These are phyloP conservation scores for Latrodectus geometricus DNA, from an alignment of 1,140 invertebrate genomes.

Conservation along the genomic window DNA sequence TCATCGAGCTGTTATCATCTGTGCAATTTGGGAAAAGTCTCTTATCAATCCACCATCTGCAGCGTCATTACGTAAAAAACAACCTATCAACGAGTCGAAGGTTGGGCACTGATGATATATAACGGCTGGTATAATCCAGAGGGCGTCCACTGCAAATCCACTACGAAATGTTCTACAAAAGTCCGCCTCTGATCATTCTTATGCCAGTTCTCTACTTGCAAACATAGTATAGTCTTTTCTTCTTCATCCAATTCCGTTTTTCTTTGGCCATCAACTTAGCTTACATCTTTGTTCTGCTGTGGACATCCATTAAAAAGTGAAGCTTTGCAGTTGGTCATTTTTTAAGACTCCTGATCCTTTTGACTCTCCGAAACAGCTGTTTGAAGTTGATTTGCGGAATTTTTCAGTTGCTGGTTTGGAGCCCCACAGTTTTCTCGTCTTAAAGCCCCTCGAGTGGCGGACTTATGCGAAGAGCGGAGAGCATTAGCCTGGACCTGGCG, in stretches of 20 bases:
- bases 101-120: conserved; percentile 22
- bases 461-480: conserved; percentile 56
- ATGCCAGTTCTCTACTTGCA: background rate
- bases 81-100: conserved; percentile 39
- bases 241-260: no score
- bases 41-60: conserved; percentile 22
- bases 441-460: conserved; percentile 41
- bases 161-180: background rate
- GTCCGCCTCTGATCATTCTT: background rate
- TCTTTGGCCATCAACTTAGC: no score
- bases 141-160: background rate
- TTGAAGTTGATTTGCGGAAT: background rate
- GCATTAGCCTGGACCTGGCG: conserved; percentile 54
- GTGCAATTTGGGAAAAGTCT: conserved; percentile 46
- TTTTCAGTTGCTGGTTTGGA: background rate
- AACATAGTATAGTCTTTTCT: no score
- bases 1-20: background rate
- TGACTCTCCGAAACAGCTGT: background rate
- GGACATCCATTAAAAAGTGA: no score
- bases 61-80: background rate
- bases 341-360: background rate
- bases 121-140: background rate
- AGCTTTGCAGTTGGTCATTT: no score
- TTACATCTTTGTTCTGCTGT: no score
- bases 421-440: background rate